Evolutionary conservation across 1,140 invertebrate genomes (phyloP), one percentile per base, ranked within the genome.

Genomic region (Harpegnathos saltator): DNA sequence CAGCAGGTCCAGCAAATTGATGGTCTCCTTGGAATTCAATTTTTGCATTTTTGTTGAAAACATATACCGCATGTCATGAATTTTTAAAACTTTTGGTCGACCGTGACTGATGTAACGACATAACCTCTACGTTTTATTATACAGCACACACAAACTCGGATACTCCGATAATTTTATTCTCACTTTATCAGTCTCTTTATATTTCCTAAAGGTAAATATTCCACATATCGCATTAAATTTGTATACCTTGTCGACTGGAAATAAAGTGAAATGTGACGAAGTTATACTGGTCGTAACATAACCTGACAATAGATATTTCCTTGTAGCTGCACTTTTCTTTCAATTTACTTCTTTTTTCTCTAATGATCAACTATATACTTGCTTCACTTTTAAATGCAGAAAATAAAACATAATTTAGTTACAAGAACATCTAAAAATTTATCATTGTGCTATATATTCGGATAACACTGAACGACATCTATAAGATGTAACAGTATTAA

Each of bases 21-120:
- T 96, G 61, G 95, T 96, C 93, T 96, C 96, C 85, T 96, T 96
- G 85, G 95, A 95, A 89, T 95, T 95, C 89, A 94, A 95, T 82
- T 91, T 92, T 75, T 92, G 91, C 93, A 94, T 94, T 82, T 68
- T 92, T 52, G 38, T 65, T 17, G n/a, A 3, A 24, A 71, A 56
- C n/a, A 17, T 56, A 56, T 48, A 65, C 19, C 38, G 77, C 65
- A 62, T 62, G 65, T 87, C 74, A 85, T 14, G 82, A 84, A 66
- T 15, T 24, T 22, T 17, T 61, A 19, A 26, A 61, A 62, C n/a
- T 44, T 1, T 83, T 1, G 33, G 14, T 52, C 63, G 38, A 48
- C 73, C 3, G 38, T 54, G 26, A n/a, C 26, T 62, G 56, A 52
- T 26, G 44, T 54, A 1, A 61, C 73, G 44, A 85, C 88, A 90